phyloP scores from a whole-genome alignment of 64 coral and sea anemone genomes.

The Anthopleura sola region DNA sequence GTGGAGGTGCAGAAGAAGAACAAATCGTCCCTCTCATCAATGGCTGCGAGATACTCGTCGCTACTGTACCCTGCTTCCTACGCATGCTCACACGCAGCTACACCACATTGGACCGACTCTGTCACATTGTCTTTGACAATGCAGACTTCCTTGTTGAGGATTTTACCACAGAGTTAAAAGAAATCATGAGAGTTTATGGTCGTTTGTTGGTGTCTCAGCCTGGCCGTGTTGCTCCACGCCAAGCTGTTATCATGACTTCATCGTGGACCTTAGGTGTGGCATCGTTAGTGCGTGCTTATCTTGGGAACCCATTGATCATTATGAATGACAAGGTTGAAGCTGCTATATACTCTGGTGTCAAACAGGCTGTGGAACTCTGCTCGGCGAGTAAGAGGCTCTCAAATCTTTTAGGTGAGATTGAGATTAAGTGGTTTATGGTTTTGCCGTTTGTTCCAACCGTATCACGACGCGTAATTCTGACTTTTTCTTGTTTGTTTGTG shows the following conservation, averaged over 20 bases:
- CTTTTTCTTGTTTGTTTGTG: not conserved
- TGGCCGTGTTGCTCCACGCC: constrained; percentile 67
- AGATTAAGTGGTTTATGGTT: not conserved
- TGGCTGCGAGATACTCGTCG: constrained; percentile 91
- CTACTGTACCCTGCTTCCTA: constrained; percentile 80
- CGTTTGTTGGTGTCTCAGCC: constrained; percentile 54
- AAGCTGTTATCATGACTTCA: constrained; percentile 70
- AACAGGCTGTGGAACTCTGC: constrained; percentile 57
- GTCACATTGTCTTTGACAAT: constrained; percentile 83
- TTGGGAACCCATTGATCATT: constrained; percentile 79
- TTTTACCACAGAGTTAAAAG: constrained; percentile 75
- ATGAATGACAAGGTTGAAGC: constrained; percentile 84
- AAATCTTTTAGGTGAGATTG: constrained; percentile 47
- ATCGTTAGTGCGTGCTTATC: constrained; percentile 76
- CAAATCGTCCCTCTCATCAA: constrained; percentile 66
- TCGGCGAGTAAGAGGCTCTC: constrained; percentile 50
- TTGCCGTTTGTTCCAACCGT: no score
- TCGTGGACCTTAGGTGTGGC: constrained; percentile 74
- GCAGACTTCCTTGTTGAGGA: constrained; percentile 85
- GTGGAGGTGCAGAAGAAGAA: constrained; percentile 75
- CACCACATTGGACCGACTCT: constrained; percentile 66
- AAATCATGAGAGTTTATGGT: constrained; percentile 88
- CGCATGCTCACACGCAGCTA: constrained; percentile 70
- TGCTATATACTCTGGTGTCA: constrained; percentile 69
- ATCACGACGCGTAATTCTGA: no score